Evolutionary conservation across 2,113 vertebrate genomes (phyloP), one percentile per base, ranked within the genome.

Genomic region (Rana temporaria): DNA sequence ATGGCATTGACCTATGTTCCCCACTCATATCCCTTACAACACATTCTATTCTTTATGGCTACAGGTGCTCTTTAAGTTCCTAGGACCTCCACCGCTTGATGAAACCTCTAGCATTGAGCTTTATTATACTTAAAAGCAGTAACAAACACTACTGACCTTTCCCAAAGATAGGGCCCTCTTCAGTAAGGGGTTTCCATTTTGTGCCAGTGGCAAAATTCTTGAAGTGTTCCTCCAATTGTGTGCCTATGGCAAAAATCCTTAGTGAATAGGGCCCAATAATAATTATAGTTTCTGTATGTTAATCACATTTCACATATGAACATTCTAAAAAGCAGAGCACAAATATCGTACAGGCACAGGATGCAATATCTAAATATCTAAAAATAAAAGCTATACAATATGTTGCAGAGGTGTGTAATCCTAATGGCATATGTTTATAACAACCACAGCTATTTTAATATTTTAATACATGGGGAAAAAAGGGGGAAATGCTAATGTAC

Each of bases 201-300:
- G 81, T 76, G 72, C 81, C 81, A 76, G 71, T 83, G 56, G 81
- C 81, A 76, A 83, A 83, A 83, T 83, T 72, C 81, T 83, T 83
- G 70, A 83, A 83, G 81, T 83, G 63, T 76, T 83, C 81, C 81
- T 68, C 81, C 71, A 83, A 83, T 68, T 83, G 81, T 75, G 81
- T 74, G 81, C 81, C 81, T 83, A 83, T 83, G 72, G 81, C 81
- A 83, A 83, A 83, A 83, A 83, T 83, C 81, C 81, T 83, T 83
- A 83, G 72, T 83, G 81, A 83, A 83, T 83, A 76, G 81, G 81
- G 81, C 81, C 81, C 81, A 75, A 83, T 83, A 83, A 75, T 57
- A 82, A 16, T 67, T 68, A 83, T 73, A 48, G 53, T 64, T 48
- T 83, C 65, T 66, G 63, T 83, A 68, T 83, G 76, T 83, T 60